phyloP scores from a whole-genome alignment of 37 sponge, comb jelly and placozoan genomes.

The Hexactinellida sp. region DNA sequence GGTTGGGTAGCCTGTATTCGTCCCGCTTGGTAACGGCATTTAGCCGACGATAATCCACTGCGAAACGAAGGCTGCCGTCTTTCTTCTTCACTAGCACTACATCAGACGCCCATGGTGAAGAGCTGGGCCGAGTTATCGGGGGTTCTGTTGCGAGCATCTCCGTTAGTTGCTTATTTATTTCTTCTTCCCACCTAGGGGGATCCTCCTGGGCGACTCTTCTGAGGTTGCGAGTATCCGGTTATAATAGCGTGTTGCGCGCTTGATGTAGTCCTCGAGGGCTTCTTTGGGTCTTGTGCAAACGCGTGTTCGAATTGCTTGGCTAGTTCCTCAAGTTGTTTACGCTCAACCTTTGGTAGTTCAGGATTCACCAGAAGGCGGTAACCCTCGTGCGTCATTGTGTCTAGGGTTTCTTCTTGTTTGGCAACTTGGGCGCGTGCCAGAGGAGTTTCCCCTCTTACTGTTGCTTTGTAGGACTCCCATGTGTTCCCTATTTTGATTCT shows the following conservation, averaged over 20 bases:
- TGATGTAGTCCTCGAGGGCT: not conserved
- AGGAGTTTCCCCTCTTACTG: not conserved
- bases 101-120: conserved; percentile 9
- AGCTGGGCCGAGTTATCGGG: not conserved
- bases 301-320: not conserved
- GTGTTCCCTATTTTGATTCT: not conserved
- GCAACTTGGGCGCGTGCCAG: not conserved
- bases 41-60: no score
- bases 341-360: not conserved
- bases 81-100: no score
- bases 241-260: not conserved
- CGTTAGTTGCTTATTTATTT: not conserved
- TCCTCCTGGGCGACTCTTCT: not conserved
- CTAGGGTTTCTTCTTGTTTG: not conserved
- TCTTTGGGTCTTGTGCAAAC: not conserved
- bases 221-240: not conserved
- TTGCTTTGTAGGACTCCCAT: not conserved
- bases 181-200: not conserved
- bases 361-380: not conserved
- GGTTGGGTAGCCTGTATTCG: no score
- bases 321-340: not conserved
- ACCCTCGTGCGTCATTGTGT: not conserved
- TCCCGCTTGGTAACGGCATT: no score
- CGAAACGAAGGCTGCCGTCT: no score
- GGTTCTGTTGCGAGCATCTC: no score